A percentile compares a stretch with the other conserved stretches of the same genome.
Evolutionary conservation across 2,113 vertebrate species (phyloP).

Genomic region (Lepisosteus oculatus): DNA sequence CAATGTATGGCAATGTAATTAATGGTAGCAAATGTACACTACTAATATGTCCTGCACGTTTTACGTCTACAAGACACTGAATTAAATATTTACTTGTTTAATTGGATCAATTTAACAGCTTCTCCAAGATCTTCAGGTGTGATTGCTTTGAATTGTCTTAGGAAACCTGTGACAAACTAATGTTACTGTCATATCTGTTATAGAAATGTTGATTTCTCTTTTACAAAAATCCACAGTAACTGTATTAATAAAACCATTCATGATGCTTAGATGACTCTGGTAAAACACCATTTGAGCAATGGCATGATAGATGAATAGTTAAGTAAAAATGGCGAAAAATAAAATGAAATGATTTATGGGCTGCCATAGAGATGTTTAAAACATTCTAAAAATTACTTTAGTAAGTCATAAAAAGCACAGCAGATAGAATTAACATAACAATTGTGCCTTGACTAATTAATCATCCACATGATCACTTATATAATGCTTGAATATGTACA

Average conservation of each 20-base stretch:
- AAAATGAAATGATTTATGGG: conserved; percentile 11
- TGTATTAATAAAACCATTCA: background rate
- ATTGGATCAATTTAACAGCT: too few relatives aligned
- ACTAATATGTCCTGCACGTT: too few relatives aligned
- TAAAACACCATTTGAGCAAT: background rate
- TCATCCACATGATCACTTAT: background rate
- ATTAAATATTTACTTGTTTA: too few relatives aligned
- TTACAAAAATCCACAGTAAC: too few relatives aligned
- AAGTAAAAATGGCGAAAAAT: background rate
- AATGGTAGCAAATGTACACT: too few relatives aligned
- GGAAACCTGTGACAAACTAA: background rate
- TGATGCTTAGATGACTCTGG: background rate
- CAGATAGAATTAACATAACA: background rate
- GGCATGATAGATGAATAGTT: background rate
- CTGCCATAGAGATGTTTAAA: conserved; percentile 18
- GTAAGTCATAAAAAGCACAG: background rate
- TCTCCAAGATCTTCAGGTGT: too few relatives aligned
- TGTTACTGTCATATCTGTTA: conserved; percentile 7
- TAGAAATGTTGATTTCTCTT: background rate
- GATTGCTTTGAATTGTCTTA: too few relatives aligned
- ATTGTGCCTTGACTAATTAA: background rate
- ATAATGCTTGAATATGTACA: conserved; percentile 4
- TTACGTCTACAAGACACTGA: too few relatives aligned
- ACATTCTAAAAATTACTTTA: background rate
- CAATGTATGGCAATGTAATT: too few relatives aligned